Evolutionary conservation across 2,888 invertebrate genomes (phyloP).

Genomic region (Melanchra persicariae): DNA sequence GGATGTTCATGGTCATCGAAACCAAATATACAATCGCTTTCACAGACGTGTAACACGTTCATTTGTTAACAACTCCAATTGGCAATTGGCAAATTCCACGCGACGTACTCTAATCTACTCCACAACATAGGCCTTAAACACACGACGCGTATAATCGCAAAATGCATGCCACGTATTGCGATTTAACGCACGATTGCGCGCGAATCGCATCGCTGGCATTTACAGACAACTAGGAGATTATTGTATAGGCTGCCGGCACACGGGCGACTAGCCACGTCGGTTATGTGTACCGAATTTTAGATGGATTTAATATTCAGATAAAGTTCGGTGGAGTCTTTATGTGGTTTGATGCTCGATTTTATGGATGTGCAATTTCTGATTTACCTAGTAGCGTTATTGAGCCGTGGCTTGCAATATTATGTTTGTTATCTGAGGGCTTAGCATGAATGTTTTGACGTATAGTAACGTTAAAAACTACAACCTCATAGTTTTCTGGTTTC

Average conservation of each 20-base stretch:
- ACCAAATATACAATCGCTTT: conserved; percentile 13
- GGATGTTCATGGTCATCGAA: neutral
- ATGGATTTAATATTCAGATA: conserved; percentile 53
- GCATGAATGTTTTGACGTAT: no score
- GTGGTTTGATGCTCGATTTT: conserved; percentile 19
- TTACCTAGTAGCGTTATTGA: neutral
- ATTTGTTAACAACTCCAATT: conserved; percentile 33
- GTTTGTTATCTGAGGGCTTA: neutral
- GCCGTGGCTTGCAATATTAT: neutral
- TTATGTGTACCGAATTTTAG: conserved; percentile 60
- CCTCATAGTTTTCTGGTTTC: no score
- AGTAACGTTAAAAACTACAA: no score
- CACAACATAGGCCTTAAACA: conserved; percentile 42
- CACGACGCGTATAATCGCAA: conserved; percentile 58
- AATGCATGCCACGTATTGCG: conserved; percentile 62
- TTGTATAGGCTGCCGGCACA: conserved; percentile 55
- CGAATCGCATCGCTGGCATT: conserved; percentile 57
- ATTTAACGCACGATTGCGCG: conserved; percentile 64
- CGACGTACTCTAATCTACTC: conserved; percentile 34
- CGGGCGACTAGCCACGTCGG: conserved; percentile 57
- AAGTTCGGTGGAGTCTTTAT: conserved; percentile 40
- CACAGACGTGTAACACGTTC: conserved; percentile 11
- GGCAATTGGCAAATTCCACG: conserved; percentile 32
- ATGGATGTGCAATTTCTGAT: conserved; percentile 1
- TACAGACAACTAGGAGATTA: conserved; percentile 63